Conservation (phyloP, 2,113 vertebrate genomes). For the Lamprotornis superbus region DNA sequence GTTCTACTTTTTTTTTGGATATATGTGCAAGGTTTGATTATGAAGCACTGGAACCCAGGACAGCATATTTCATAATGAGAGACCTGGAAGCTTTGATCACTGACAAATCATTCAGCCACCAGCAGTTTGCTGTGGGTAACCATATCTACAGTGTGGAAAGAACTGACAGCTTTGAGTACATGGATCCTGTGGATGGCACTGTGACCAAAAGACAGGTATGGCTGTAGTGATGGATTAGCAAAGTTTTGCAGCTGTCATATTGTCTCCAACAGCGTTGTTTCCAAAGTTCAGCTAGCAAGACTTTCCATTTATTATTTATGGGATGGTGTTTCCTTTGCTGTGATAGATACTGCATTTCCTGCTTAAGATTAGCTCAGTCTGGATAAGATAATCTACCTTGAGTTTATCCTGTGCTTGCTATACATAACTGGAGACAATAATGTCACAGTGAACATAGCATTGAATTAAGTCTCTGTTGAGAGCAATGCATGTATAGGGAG, state of each 20-base stretch:
- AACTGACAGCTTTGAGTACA: constrained; percentile 94
- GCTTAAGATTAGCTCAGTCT: background rate
- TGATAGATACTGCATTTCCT: background rate
- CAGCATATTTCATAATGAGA: constrained; percentile 91
- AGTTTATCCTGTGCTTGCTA: background rate
- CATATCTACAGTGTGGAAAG: constrained; percentile 89
- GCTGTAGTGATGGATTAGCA: background rate
- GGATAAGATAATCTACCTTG: background rate
- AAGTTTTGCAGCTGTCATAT: background rate
- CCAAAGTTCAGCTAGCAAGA: background rate
- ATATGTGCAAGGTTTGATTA: constrained; percentile 89
- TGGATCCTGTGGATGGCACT: constrained; percentile 95
- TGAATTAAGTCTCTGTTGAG: background rate
- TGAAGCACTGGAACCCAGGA: constrained; percentile 90
- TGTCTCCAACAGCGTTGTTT: background rate
- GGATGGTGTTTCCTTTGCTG: background rate
- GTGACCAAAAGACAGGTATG: constrained; percentile 96
- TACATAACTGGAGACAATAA: background rate
- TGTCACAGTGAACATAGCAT: background rate
- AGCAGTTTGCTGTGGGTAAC: constrained; percentile 95
- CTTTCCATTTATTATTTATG: background rate
- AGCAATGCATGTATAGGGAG: background rate
- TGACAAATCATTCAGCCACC: constrained; percentile 90
- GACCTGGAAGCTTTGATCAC: constrained; percentile 89
- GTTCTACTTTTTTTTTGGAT: background rate